phyloP scores from a whole-genome alignment of 2,797 vertebrate genomes.

The Prunella strophiata region DNA sequence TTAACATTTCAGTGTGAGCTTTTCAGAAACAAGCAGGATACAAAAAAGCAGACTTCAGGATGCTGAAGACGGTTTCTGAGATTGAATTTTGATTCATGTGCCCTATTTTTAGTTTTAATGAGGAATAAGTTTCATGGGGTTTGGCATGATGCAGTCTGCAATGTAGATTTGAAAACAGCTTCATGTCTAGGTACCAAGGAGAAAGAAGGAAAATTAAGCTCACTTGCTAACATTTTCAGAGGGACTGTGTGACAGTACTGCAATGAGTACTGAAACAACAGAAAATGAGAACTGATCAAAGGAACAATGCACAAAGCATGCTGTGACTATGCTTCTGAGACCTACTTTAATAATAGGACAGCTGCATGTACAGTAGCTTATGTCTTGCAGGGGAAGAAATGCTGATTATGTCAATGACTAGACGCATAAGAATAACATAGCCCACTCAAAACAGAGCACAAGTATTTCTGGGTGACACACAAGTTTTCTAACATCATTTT shows the following conservation, averaged over 20 bases:
- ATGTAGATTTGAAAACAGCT: background rate
- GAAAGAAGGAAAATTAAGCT: constrained; percentile 15
- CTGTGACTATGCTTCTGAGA: background rate
- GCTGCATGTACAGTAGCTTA: background rate
- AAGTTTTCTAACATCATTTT: background rate
- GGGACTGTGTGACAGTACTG: background rate
- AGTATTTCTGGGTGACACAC: background rate
- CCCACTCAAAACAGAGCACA: background rate
- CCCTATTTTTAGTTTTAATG: constrained; percentile 46
- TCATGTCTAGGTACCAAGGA: background rate
- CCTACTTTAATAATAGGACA: constrained; percentile 2
- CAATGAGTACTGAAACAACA: background rate
- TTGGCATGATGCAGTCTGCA: background rate
- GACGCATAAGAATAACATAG: background rate
- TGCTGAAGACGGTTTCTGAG: background rate
- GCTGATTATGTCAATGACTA: background rate
- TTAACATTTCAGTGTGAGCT: background rate
- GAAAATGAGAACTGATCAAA: constrained; percentile 15
- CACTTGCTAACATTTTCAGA: background rate
- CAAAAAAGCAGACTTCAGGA: background rate
- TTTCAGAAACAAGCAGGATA: background rate
- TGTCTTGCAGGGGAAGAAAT: background rate
- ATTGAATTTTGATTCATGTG: background rate
- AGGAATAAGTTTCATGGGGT: background rate
- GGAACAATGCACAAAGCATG: background rate